Evolutionary conservation across 2,113 vertebrate genomes (phyloP).

Genomic region (Labrus mixtus): DNA sequence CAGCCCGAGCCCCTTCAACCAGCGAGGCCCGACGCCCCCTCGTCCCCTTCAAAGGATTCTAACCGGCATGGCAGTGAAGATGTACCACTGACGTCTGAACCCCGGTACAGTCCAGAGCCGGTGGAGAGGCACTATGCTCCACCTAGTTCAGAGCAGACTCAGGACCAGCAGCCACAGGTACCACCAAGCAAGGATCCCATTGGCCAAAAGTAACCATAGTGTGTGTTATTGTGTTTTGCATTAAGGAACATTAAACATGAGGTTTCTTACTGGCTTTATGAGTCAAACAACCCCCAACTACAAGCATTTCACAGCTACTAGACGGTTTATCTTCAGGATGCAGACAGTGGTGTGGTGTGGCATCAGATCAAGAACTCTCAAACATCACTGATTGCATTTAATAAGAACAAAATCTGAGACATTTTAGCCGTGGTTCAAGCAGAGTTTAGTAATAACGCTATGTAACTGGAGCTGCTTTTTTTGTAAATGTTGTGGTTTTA

Average conservation of each 20-base stretch:
- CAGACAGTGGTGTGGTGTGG: too few relatives aligned
- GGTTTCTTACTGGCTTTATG: too few relatives aligned
- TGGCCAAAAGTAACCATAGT: too few relatives aligned
- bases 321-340: too few relatives aligned
- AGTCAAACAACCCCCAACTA: too few relatives aligned
- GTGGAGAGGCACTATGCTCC: slow-evolving; percentile 42
- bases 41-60: slow-evolving; percentile 31
- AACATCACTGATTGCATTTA: too few relatives aligned
- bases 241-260: too few relatives aligned
- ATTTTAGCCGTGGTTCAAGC: not conserved
- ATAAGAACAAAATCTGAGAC: too few relatives aligned
- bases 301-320: too few relatives aligned
- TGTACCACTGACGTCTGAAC: slow-evolving; percentile 46
- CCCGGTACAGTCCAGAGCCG: slow-evolving; percentile 21
- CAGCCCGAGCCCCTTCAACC: slow-evolving; percentile 22
- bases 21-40: slow-evolving; percentile 19
- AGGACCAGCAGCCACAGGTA: slow-evolving; percentile 66
- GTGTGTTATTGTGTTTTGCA: too few relatives aligned
- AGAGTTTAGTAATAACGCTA: slow-evolving; percentile 19
- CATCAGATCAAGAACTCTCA: too few relatives aligned
- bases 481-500: slow-evolving; percentile 27
- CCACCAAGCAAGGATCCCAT: not conserved
- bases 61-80: slow-evolving; percentile 7
- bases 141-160: slow-evolving; percentile 3
- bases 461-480: slow-evolving; percentile 24